Evolutionary conservation across 2,113 vertebrate genomes (phyloP).

Genomic region (Pseudorasbora parva): DNA sequence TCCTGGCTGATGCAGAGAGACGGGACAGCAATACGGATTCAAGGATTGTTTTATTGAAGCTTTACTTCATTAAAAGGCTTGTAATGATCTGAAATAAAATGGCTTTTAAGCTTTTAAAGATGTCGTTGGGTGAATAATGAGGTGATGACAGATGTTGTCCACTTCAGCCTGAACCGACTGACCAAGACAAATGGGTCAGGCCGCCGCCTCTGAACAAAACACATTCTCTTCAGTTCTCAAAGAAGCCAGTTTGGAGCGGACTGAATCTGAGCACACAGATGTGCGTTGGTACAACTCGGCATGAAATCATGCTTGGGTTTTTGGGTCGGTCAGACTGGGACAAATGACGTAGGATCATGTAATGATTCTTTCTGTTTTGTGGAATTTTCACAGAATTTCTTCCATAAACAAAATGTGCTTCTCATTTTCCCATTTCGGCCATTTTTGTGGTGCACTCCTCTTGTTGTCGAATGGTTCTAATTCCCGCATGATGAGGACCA

Average conservation of each 20-base stretch:
- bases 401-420: constrained; percentile 60
- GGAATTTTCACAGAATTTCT: neutral
- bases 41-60: neutral
- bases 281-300: constrained; percentile 23
- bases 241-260: constrained; percentile 5
- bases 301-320: constrained; percentile 46
- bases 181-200: constrained; percentile 25
- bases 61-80: constrained; percentile 10
- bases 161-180: neutral
- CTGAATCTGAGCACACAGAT: neutral
- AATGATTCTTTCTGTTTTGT: neutral
- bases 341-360: constrained; percentile 48
- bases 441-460: neutral
- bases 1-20: neutral
- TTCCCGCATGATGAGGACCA: neutral
- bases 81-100: constrained; percentile 1
- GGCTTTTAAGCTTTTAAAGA: constrained; percentile 13
- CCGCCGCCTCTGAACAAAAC: constrained; percentile 20
- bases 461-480: neutral
- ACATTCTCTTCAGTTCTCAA: constrained; percentile 18
- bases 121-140: neutral
- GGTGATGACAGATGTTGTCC: constrained; percentile 15
- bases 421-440: constrained; percentile 39
- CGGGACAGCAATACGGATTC: neutral
- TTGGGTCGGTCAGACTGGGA: constrained; percentile 39